Evolutionary conservation across 2,888 invertebrate species (phyloP).

Genomic region (Hypercompe scribonia): DNA sequence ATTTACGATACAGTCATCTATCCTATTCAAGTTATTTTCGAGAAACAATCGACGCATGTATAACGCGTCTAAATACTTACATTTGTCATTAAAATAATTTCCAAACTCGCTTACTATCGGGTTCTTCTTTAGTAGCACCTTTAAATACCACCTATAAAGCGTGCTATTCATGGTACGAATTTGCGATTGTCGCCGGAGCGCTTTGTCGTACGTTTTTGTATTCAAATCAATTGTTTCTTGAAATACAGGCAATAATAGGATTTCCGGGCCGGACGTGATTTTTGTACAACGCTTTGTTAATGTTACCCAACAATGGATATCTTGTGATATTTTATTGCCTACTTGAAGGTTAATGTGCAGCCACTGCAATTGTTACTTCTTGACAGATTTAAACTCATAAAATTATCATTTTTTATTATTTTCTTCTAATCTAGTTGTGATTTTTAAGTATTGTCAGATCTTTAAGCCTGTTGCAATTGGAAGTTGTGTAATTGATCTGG

Average conservation of each 20-base stretch:
- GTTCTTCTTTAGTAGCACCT: slow-evolving; percentile 40
- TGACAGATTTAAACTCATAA: not conserved
- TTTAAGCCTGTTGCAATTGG: too few relatives aligned
- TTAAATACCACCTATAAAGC: slow-evolving; percentile 33
- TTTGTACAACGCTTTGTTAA: slow-evolving; percentile 13
- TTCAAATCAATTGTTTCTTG: slow-evolving; percentile 31
- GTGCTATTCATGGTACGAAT: slow-evolving; percentile 41
- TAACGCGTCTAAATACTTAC: not conserved
- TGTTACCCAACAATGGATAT: slow-evolving; percentile 15
- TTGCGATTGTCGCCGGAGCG: slow-evolving; percentile 34
- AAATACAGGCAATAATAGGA: slow-evolving; percentile 17
- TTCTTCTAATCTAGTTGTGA: not conserved
- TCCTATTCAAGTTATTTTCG: too few relatives aligned
- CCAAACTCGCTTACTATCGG: slow-evolving; percentile 4
- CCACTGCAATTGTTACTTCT: not conserved
- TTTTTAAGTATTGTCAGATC: too few relatives aligned
- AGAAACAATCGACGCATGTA: too few relatives aligned
- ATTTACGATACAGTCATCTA: too few relatives aligned
- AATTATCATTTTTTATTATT: not conserved
- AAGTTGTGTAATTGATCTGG: too few relatives aligned
- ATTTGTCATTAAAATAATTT: not conserved
- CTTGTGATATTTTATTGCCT: slow-evolving; percentile 13
- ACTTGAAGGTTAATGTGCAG: slow-evolving; percentile 6
- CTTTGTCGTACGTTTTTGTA: slow-evolving; percentile 32
- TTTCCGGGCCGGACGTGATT: slow-evolving; percentile 25